Evolutionary conservation across 2,888 invertebrate species (phyloP), one percentile per base, ranked within the genome.

Genomic region (Erynnis tages): DNA sequence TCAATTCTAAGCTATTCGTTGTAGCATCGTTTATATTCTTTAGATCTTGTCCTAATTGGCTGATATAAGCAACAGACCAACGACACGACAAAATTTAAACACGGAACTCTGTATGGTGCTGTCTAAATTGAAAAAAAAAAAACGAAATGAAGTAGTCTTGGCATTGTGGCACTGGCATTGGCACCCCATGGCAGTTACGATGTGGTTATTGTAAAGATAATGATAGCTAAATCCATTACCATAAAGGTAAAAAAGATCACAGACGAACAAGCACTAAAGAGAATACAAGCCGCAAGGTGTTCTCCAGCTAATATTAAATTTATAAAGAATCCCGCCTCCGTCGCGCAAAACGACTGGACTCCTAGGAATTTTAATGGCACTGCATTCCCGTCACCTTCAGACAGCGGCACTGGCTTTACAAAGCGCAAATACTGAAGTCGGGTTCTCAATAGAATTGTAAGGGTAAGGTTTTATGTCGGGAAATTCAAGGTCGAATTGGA

Each of bases 281-380:
- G 8, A 7, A 7, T 25, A 8, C 14, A 8, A 14, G 21, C n/a
- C n/a, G n/a, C n/a, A n/a, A n/a, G 5, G 16, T 34, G 16, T 34
- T 16, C n/a, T 25, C 10, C 23, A 10, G 35, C 34, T 8, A 35
- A 46, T 25, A 46, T 35, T 27, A 11, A 27, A 35, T 35, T 27
- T 34, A 25, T 7, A 46, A 4, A 3, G 27, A 46, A 35, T 34
- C 10, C 21, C 16, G 32, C 23, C 30, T 6, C 29, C n/a, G 8
- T 32, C 11, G 14, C 16, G 32, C 4, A 23, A 23, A 40, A 38
- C 10, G 10, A 27, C 30, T 11, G 48, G 27, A 32, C 11, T 32
- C 27, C 40, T 40, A 49, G 32, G 48, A 49, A 49, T 49, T 49
- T 49, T 49, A 49, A 49, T 49, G 32, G 40, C 32, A 49, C 40